Conservation (phyloP, 2,797 vertebrate species). For the Danio jaintianensis region DNA sequence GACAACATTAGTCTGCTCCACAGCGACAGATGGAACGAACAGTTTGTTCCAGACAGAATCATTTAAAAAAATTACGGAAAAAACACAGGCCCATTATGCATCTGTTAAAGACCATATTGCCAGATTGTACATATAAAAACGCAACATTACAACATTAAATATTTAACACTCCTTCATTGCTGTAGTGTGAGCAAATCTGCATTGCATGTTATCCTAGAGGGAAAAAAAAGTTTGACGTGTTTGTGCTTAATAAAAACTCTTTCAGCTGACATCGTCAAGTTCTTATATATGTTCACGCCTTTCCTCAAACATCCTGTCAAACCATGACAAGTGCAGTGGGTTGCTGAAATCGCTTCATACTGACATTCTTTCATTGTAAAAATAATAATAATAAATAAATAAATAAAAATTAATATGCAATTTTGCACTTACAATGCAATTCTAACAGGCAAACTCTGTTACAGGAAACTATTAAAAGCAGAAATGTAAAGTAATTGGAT, state of each 20-base stretch:
- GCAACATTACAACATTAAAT: background rate
- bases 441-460: background rate
- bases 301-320: constrained; percentile 1
- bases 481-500: background rate
- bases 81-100: background rate
- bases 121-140: background rate
- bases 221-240: background rate
- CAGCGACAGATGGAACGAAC: constrained; percentile 21
- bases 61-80: constrained; percentile 9
- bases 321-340: background rate
- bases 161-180: background rate
- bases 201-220: background rate
- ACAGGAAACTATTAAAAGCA: background rate
- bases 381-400: background rate
- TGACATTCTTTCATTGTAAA: background rate
- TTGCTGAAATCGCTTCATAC: background rate
- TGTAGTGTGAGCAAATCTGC: background rate
- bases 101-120: background rate
- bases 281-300: background rate
- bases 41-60: constrained; percentile 45
- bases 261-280: constrained; percentile 5
- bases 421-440: background rate
- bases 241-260: background rate
- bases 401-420: background rate
- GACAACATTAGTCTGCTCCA: constrained; percentile 28